These are phyloP conservation scores for Spatula versicolor DNA, from an alignment of 2,797 vertebrate species.

Conservation along the genomic window DNA sequence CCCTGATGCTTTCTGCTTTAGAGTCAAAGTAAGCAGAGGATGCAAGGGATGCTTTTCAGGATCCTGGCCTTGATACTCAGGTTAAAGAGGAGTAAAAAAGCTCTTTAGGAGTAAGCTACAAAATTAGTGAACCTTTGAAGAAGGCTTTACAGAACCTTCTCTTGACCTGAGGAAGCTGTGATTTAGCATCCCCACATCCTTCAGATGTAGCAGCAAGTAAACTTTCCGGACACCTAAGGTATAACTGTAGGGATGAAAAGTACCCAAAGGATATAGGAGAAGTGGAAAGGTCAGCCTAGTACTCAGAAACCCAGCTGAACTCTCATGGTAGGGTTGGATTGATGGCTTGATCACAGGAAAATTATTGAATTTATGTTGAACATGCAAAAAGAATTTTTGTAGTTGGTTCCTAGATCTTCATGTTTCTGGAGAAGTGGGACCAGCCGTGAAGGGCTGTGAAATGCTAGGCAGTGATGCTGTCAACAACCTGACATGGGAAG, in stretches of 20 bases:
- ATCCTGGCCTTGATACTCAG: background rate
- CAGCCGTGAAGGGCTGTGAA: background rate
- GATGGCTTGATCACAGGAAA: background rate
- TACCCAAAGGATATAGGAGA: background rate
- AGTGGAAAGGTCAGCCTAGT: background rate
- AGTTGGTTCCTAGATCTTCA: background rate
- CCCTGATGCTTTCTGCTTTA: background rate
- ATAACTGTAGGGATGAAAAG: background rate
- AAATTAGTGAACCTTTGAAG: background rate
- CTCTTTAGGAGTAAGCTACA: background rate
- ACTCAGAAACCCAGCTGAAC: background rate
- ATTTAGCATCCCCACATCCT: background rate
- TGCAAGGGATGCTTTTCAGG: background rate
- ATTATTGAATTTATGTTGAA: background rate
- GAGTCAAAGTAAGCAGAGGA: background rate
- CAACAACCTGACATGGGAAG: background rate
- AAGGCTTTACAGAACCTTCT: background rate
- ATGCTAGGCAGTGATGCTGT: background rate
- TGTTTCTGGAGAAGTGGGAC: accelerated
- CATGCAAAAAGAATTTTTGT: background rate
- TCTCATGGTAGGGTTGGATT: background rate
- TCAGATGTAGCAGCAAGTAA: background rate
- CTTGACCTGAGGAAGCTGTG: background rate
- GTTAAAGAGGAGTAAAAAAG: background rate
- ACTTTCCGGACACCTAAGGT: background rate